Evolutionary conservation across 2,888 invertebrate genomes (phyloP), one percentile per base, ranked within the genome.

Genomic region (Acronicta leporina): DNA sequence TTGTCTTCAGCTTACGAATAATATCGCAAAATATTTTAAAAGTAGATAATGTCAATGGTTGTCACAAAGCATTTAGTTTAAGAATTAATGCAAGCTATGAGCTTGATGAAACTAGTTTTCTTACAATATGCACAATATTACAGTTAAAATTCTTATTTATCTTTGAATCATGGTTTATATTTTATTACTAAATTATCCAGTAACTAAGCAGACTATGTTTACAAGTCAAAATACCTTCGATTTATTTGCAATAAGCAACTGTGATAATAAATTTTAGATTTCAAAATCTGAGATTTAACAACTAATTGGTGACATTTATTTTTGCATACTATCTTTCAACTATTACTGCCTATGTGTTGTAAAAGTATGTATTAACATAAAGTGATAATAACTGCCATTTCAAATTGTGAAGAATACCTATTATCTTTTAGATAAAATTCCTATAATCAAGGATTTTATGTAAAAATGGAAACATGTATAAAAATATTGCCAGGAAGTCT

Each of bases 341-440:
- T 65, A 53, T 65, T 58, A 49, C 63, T 82, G n/a, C n/a, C n/a
- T n/a, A 73, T 60, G 58, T 82, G 74, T 83, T 83, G 70, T 80
- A 68, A 80, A 74, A 76, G 65, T 81, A 84, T 82, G 85, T 86
- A 77, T 80, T 82, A 82, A 83, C 74, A 77, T 53, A 78, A 86
- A 85, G 89, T 88, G 87, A 90, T 91, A 88, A 80, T 87, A 89
- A 92, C 92, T 92, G 92, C 92, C 91, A 92, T 91, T 90, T 88
- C 88, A 74, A 62, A 65, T 66, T 61, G 61, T 67, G 52, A 77
- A 49, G 44, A 66, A 68, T 63, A 68, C 69, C 77, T 68, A 65
- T 56, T 59, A 74, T 76, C 72, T 79, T 79, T 63, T 75, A 64
- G 55, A 59, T 66, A 54, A 49, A 65, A 67, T 63, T 58, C 53